Percentiles rank a stretch among this genome's conserved stretches.
These are phyloP conservation scores for Phyllopteryx taeniolatus DNA, from an alignment of 2,113 vertebrate genomes.

Conservation along the genomic window DNA sequence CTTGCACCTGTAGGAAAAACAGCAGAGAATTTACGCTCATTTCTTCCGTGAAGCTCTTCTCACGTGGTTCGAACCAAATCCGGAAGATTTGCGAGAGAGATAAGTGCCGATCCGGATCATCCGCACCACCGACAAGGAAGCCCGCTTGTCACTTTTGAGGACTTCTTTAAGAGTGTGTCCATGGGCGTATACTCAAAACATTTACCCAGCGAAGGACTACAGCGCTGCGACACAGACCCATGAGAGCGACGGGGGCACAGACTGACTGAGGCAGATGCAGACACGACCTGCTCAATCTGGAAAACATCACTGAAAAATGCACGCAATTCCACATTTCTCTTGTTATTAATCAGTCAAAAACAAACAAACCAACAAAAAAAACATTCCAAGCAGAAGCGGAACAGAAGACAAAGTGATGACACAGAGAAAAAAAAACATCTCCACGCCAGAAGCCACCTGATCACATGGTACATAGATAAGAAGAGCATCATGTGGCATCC, in stretches of 20 bases:
- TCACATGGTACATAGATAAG: conserved; percentile 83
- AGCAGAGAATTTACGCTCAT: not conserved
- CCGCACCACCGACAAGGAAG: conserved; percentile 2
- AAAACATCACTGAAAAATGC: conserved; percentile 38
- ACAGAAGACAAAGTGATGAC: conserved; percentile 66
- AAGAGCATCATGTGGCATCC: conserved; percentile 68
- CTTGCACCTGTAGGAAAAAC: conserved; percentile 1
- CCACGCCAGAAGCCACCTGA: conserved; percentile 77
- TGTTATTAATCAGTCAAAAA: conserved; percentile 21
- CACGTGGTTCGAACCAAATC: not conserved
- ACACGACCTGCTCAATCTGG: conserved; percentile 70
- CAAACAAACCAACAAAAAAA: conserved; percentile 19
- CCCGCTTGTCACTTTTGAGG: conserved; percentile 16
- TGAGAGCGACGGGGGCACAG: conserved; percentile 50
- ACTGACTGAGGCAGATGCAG: conserved; percentile 76
- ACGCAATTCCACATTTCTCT: conserved; percentile 57
- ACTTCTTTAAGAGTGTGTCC: conserved; percentile 63
- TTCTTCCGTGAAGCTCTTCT: not conserved
- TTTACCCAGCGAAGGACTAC: conserved; percentile 78
- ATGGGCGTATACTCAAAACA: conserved; percentile 98
- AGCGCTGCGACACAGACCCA: conserved; percentile 65
- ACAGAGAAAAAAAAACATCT: conserved; percentile 65
- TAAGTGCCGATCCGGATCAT: not conserved
- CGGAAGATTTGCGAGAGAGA: not conserved
- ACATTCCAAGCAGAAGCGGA: conserved; percentile 73